Conservation (phyloP, 2,113 vertebrate genomes). For the Hemichromis elongatus region DNA sequence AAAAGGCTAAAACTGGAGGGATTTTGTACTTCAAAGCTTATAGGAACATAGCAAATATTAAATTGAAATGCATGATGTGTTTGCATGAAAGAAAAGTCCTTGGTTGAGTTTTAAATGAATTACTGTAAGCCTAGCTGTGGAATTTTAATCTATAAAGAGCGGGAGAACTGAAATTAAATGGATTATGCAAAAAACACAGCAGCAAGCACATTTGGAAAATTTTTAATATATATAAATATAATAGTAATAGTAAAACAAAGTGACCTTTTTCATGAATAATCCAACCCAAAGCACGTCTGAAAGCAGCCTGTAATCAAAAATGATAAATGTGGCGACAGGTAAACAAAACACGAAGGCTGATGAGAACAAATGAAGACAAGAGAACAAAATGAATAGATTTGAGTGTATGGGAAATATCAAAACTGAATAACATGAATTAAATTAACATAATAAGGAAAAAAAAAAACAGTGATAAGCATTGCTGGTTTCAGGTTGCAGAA, state of each 20-base stretch:
- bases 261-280: not conserved
- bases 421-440: not conserved
- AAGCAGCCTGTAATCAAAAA: not conserved
- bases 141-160: not conserved
- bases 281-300: not conserved
- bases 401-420: not conserved
- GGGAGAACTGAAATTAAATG: not conserved
- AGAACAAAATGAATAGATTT: not conserved
- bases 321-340: not conserved
- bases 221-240: not conserved
- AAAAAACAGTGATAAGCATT: not conserved
- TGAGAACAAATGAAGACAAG: not conserved
- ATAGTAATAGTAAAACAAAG: not conserved
- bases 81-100: conserved; percentile 13
- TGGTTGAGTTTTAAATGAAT: conserved; percentile 23
- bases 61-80: conserved; percentile 30
- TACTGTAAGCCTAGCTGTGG: not conserved
- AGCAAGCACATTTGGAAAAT: not conserved
- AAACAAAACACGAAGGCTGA: not conserved
- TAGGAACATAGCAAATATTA: not conserved
- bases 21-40: conserved; percentile 26
- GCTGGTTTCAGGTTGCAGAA: not conserved
- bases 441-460: not conserved
- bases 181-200: not conserved
- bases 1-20: conserved; percentile 12